Base-by-base conservation (phyloP, 2,888 invertebrate species). In the Cheilosia pagana region DNA sequence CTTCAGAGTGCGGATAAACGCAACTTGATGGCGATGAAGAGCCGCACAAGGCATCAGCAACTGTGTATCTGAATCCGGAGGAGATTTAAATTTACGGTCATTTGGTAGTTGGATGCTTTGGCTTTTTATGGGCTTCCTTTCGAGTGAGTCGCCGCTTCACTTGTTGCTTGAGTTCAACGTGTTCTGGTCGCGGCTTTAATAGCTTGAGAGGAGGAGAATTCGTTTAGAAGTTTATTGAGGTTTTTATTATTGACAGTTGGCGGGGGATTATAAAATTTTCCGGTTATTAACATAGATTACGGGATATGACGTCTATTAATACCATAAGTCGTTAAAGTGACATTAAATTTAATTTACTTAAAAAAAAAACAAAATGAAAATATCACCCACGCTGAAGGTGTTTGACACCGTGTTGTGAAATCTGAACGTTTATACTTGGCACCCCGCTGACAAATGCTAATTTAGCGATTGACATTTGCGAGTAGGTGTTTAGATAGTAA, bases 21-120 rank as follows among this genome's bases (percentile, higher is more conserved):
- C 55, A 60, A 23, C 12, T 50, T 23, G 23, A 50, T 23, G 50
- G 53, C 25, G 16, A 3, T 50, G 23, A 35, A 35, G 23, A 19
- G 21, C 12, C 12, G 50, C 7, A 28, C 53, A 48, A 53, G 71
- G 35, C 75, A 65, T 67, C n/a, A n/a, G n/a, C n/a, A n/a, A n/a
- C 60, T 62, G 57, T 55, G 62, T 39, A 25, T 71, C 41, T 41
- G 41, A 41, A 41, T 63, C 59, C 52, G 35, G 23, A 63, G 59
- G 81, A 67, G 79, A 86, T 77, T 82, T 72, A 87, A 87, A 86
- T 86, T 87, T 87, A 87, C 86, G 77, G 74, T 76, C 86, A 79
- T 86, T 59, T 77, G 75, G 72, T 76, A 81, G 83, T 45, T 65
- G 28, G 59, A 41, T 59, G 57, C 41, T 31, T 75, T 85, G 60